phyloP scores from a whole-genome alignment of 53 echinoderm and acorn worm genomes.

The Apostichopus leukothele region DNA sequence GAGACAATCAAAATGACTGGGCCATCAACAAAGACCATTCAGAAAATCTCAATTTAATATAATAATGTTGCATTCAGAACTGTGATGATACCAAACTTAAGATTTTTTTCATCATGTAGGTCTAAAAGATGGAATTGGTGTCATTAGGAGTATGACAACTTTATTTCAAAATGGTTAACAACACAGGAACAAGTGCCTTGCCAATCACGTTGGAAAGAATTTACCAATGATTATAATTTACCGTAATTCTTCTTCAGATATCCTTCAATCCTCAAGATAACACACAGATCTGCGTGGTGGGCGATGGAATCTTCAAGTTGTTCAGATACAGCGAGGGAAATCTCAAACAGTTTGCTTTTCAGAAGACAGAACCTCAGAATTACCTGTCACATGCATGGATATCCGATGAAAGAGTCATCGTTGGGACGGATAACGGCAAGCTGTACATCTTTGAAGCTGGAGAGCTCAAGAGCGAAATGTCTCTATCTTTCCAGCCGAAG shows the following conservation, averaged over 20 bases:
- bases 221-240: no score
- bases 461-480: conserved; percentile 89
- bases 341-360: conserved; percentile 98
- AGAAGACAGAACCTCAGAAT: conserved; percentile 98
- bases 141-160: no score
- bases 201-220: no score
- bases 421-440: conserved; percentile 88
- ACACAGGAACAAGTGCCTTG: no score
- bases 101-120: no score
- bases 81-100: no score
- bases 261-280: conserved; percentile 99
- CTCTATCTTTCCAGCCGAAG: conserved; percentile 59
- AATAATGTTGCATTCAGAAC: no score
- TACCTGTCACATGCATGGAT: conserved; percentile 98
- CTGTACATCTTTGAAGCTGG: conserved; percentile 93
- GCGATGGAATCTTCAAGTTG: conserved; percentile 97
- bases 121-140: no score
- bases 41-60: no score
- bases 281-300: conserved; percentile 96
- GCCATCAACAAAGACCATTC: no score
- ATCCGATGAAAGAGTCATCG: conserved; percentile 97
- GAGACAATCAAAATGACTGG: no score
- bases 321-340: conserved; percentile 99
- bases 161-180: no score
- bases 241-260: conserved; percentile 49